phyloP scores from a whole-genome alignment of 2,797 vertebrate genomes.

The Tachyglossus aculeatus region DNA sequence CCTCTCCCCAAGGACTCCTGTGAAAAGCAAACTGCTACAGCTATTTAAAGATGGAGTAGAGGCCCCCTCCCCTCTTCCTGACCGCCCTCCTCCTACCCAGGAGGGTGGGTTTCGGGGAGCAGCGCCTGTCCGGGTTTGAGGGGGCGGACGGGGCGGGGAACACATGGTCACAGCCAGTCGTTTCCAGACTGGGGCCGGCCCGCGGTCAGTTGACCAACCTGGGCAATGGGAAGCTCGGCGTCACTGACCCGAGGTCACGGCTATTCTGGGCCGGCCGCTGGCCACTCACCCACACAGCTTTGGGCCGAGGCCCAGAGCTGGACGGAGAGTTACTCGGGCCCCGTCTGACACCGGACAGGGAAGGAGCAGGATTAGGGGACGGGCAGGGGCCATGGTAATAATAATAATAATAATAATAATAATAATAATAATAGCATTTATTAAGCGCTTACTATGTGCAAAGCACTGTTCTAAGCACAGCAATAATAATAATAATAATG shows the following conservation, averaged over 20 bases:
- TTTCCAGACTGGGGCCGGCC: too few relatives aligned
- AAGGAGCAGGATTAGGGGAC: background rate
- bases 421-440: background rate
- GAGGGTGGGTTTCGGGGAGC: too few relatives aligned
- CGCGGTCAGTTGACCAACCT: background rate
- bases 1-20: too few relatives aligned
- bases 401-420: background rate
- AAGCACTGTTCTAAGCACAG: too few relatives aligned
- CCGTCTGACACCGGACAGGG: background rate
- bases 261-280: background rate
- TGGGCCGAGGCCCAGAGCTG: background rate
- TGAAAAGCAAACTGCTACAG: too few relatives aligned
- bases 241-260: background rate
- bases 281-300: background rate
- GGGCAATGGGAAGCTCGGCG: background rate
- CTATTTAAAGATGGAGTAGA: background rate
- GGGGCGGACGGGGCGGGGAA: too few relatives aligned
- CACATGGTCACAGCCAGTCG: too few relatives aligned
- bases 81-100: too few relatives aligned
- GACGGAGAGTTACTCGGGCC: background rate
- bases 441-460: too few relatives aligned
- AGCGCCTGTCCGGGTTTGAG: too few relatives aligned
- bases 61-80: background rate
- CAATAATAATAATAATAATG: too few relatives aligned
- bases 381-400: background rate